Evolutionary conservation across 2,888 invertebrate genomes (phyloP).

Genomic region (Apamea monoglypha): DNA sequence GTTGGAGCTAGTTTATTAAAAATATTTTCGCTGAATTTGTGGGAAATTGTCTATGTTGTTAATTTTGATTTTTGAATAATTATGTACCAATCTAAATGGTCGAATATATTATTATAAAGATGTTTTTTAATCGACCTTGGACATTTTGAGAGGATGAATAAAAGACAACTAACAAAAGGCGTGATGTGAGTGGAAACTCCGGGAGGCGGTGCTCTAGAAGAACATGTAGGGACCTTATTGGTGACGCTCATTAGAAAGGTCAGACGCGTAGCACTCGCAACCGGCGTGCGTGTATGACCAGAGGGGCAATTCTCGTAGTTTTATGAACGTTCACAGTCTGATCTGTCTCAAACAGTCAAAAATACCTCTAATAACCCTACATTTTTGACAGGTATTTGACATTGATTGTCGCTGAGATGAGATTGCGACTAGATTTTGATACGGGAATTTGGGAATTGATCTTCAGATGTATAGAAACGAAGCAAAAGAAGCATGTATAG

Average conservation of each 20-base stretch:
- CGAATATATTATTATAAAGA: too few relatives aligned
- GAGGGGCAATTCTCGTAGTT: background rate
- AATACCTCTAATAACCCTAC: background rate
- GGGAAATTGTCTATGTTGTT: background rate
- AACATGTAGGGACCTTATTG: background rate
- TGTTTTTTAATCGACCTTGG: too few relatives aligned
- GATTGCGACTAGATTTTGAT: background rate
- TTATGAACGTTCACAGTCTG: background rate
- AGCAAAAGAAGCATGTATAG: background rate
- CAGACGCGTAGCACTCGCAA: background rate
- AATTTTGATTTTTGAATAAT: too few relatives aligned
- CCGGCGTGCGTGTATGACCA: background rate
- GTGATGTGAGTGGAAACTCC: background rate
- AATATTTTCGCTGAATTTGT: background rate
- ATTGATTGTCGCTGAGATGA: background rate
- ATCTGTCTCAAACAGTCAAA: background rate
- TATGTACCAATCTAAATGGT: too few relatives aligned
- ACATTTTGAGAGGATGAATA: background rate
- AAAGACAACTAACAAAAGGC: background rate
- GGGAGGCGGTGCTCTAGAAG: too few relatives aligned
- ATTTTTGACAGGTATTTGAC: background rate
- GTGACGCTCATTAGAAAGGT: background rate
- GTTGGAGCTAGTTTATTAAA: conserved; percentile 2
- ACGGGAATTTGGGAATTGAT: too few relatives aligned
- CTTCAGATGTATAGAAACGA: background rate